Evolutionary conservation across 2,797 vertebrate genomes (phyloP).

Genomic region (Epinephelus coioides): DNA sequence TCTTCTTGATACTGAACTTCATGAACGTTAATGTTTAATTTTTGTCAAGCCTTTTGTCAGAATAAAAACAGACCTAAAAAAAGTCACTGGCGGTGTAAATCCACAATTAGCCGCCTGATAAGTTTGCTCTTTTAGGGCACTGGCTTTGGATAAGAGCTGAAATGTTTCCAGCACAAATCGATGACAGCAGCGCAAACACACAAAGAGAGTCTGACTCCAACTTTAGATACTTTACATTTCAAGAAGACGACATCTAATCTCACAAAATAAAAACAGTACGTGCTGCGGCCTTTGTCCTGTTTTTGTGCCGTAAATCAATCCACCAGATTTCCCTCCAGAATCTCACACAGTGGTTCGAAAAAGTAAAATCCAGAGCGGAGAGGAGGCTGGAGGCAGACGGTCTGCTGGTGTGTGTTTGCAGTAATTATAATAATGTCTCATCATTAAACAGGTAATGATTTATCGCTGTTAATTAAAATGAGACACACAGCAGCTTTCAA

Average conservation of each 20-base stretch:
- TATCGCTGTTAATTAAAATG: constrained; percentile 36
- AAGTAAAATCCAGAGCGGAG: neutral
- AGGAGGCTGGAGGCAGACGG: neutral
- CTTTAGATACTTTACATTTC: no score
- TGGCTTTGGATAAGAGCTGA: no score
- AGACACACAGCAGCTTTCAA: constrained; percentile 7
- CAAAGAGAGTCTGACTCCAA: no score
- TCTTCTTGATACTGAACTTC: no score
- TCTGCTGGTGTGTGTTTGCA: constrained; percentile 30
- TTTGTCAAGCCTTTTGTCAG: no score
- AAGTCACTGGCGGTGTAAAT: neutral
- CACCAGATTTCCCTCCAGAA: neutral
- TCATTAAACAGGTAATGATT: constrained; percentile 47
- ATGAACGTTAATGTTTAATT: no score
- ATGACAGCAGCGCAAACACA: no score
- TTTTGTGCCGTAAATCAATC: neutral
- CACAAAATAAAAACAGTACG: neutral
- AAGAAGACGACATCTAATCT: neutral
- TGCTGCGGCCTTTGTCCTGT: neutral
- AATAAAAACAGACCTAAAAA: neutral
- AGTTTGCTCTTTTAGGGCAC: no score
- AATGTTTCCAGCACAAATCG: no score
- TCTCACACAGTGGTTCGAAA: neutral
- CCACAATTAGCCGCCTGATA: neutral
- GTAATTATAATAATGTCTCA: constrained; percentile 39